Conservation (phyloP, 2,888 invertebrate species). For the Pherbina coryleti region DNA sequence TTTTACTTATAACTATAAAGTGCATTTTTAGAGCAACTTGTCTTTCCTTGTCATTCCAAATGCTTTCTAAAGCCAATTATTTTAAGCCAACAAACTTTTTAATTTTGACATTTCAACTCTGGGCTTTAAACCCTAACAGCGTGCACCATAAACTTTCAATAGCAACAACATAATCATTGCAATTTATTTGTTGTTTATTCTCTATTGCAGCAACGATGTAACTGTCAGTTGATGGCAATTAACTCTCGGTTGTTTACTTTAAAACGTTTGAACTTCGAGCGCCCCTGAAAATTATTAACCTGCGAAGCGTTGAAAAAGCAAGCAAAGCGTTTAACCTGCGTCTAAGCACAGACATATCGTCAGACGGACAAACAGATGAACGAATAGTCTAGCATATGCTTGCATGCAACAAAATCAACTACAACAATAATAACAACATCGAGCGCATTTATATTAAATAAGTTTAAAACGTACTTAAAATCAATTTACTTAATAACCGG, state of each 20-base stretch:
- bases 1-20: too few relatives aligned
- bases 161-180: too few relatives aligned
- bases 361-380: background rate
- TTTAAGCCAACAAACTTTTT: too few relatives aligned
- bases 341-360: background rate
- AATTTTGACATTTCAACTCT: too few relatives aligned
- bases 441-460: conserved; percentile 51
- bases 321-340: conserved; percentile 27
- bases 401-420: background rate
- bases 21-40: too few relatives aligned
- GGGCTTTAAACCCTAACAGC: too few relatives aligned
- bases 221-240: conserved; percentile 3
- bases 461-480: conserved; percentile 68
- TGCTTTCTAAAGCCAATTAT: too few relatives aligned
- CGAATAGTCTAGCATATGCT: too few relatives aligned
- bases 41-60: too few relatives aligned
- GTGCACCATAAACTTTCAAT: too few relatives aligned
- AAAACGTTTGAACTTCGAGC: conserved; percentile 6
- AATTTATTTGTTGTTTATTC: background rate
- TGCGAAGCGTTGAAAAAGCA: background rate
- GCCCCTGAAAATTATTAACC: background rate
- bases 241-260: conserved; percentile 1
- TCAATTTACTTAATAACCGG: conserved; percentile 70
- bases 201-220: background rate
- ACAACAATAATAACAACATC: conserved; percentile 4